Conservation (phyloP, 2,888 invertebrate genomes). For the Phasia obesa region DNA sequence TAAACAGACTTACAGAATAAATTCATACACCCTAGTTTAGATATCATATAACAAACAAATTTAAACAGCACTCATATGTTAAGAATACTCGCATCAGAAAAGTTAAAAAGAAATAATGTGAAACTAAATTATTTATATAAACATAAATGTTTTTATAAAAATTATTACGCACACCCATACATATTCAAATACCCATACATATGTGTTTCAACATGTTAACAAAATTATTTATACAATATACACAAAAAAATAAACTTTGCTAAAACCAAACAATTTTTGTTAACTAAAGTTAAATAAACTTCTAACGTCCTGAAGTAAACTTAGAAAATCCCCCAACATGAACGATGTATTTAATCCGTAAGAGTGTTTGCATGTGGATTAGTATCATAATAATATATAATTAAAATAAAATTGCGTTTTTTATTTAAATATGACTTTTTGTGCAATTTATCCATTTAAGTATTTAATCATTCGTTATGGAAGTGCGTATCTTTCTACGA, state of each 20-base stretch:
- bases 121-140: too few species aligned
- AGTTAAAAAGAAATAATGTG: too few species aligned
- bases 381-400: not conserved
- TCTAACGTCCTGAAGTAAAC: not conserved
- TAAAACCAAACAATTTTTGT: not conserved
- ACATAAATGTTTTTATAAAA: too few species aligned
- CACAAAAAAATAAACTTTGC: not conserved
- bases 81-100: too few species aligned
- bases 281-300: not conserved
- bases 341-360: not conserved
- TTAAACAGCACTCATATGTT: not conserved
- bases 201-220: not conserved
- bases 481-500: not conserved
- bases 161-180: too few species aligned
- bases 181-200: not conserved
- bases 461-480: too few species aligned
- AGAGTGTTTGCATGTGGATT: not conserved
- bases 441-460: not conserved
- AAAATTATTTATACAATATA: not conserved
- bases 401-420: too few species aligned
- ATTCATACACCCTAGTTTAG: constrained; percentile 29
- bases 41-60: constrained; percentile 45
- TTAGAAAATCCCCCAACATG: too few species aligned
- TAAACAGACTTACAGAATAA: constrained; percentile 20
- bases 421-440: too few species aligned